Conservation (phyloP, 2,888 invertebrate genomes). For the Drosophila longiperda region DNA sequence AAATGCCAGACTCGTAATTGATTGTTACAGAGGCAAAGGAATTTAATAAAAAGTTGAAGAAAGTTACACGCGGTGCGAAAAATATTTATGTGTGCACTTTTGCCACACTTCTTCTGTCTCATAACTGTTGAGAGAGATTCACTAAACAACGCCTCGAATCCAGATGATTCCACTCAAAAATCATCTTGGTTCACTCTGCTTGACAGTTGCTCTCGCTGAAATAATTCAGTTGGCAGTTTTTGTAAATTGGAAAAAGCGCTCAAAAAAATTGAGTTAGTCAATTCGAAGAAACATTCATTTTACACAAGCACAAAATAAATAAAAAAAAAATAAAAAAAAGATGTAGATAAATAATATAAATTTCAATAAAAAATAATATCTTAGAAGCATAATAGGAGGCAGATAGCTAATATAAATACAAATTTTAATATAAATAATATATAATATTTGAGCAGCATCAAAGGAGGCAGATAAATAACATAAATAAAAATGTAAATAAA, state of each 20-base stretch:
- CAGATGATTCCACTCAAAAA: slow-evolving; percentile 10
- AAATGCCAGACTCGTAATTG: slow-evolving; percentile 70
- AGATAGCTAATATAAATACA: not conserved
- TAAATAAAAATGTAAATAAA: not conserved
- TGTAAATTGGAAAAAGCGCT: not conserved
- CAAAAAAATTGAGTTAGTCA: slow-evolving; percentile 1
- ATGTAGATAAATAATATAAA: too few relatives aligned
- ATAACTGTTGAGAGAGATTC: slow-evolving; percentile 22
- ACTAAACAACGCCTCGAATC: slow-evolving; percentile 14
- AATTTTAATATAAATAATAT: too few relatives aligned
- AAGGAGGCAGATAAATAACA: not conserved
- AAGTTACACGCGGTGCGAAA: slow-evolving; percentile 71
- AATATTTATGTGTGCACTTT: slow-evolving; percentile 60
- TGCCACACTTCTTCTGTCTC: slow-evolving; percentile 15
- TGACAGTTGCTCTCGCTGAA: not conserved
- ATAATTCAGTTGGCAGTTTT: not conserved
- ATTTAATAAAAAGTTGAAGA: slow-evolving; percentile 76
- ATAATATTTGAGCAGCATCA: too few relatives aligned
- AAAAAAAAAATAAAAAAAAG: not conserved
- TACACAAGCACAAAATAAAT: not conserved
- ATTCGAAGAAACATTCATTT: slow-evolving; percentile 2
- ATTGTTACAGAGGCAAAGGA: slow-evolving; percentile 64
- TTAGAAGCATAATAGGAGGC: too few relatives aligned
- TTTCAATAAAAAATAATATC: too few relatives aligned
- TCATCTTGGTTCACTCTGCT: not conserved